Evolutionary conservation across 2,113 vertebrate genomes (phyloP), one percentile per base, ranked within the genome.

Genomic region (Sturnira hondurensis): DNA sequence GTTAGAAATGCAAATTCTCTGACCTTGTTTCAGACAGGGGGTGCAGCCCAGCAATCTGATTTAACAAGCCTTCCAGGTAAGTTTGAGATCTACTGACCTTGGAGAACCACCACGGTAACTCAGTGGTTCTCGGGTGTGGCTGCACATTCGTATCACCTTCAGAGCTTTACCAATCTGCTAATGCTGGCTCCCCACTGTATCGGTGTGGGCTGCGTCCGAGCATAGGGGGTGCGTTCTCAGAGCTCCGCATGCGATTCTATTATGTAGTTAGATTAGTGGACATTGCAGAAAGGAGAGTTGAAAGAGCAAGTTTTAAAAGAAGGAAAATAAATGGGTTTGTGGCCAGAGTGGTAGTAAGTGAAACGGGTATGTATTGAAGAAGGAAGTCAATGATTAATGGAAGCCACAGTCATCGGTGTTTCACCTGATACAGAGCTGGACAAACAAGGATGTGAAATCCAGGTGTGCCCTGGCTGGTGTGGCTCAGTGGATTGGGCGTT

Each of bases 241-340:
- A 73, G 22, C 22, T 92, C 41, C 19, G 17, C 3, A 0, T 24
- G 26, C 77, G 41, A 38, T 91, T 85, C 56, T 81, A 0, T 67
- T 10, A 15, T 74, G 3, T 31, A 77, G 28, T 33, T 47, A 16
- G 58, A 45, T n/a, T 70, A 87, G 65, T 88, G 82, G 80, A 80
- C 56, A 47, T 41, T 80, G 63, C 50, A 14, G 41, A 90, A 33
- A 58, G 28, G 61, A n/a, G 13, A 58, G 33, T 36, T 54, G 36
- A 50, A 93, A 84, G 36, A 90, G 15, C 43, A 77, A 58, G 28
- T 56, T 96, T 96, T 88, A 38, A 78, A 65, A 92, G 86, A 85
- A 78, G 52, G 50, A 4, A 67, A 88, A 24, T 4, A 71, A 74
- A 36, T 85, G 24, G 47, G 24, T 50, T 43, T 71, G 10, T 83